Evolutionary conservation across 2,888 invertebrate species (phyloP), one percentile per base, ranked within the genome.

Genomic region (Sericinus montela): DNA sequence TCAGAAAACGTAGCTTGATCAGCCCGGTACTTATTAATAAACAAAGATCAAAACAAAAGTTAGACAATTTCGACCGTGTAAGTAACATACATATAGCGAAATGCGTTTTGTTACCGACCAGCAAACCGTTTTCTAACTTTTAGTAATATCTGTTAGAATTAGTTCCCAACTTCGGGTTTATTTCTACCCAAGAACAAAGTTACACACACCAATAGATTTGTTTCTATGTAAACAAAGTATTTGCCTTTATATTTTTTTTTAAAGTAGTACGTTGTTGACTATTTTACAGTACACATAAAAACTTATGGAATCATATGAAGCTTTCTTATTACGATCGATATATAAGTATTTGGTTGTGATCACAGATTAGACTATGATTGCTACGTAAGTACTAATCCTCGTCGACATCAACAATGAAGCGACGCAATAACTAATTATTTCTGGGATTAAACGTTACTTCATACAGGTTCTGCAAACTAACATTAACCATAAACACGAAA

Each of bases 401-500:
- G 5, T 19, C n/a, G n/a, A n/a, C 2, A 19, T 19, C 2, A 5
- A 19, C 19, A 19, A 19, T 19, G 19, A 19, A 19, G 19, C 19
- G 19, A 19, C 2, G 19, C 19, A 19, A 19, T 19, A 19, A 19
- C 3, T 19, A 19, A 19, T 3, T 5, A 19, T 19, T 19, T 2
- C 19, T 19, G 5, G 19, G 3, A 5, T 19, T 19, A 19, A 19
- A 19, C 19, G 5, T 3, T 5, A 19, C 2, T 19, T 5, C 25
- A 25, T 1, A 25, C 25, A 25, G 25, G 8, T 25, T 37, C 10
- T 23, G 23, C 34, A 23, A 45, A 41, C 41, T 41, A 13, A 45
- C 40, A 16, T 36, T 50, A 45, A 50, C 50, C 41, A 36, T 45
- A 25, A 45, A 50, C 36, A 36, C 50, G 50, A 45, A 50, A 50